Base-by-base conservation (phyloP, 2,113 vertebrate genomes). In the Cyrtonyx montezumae region DNA sequence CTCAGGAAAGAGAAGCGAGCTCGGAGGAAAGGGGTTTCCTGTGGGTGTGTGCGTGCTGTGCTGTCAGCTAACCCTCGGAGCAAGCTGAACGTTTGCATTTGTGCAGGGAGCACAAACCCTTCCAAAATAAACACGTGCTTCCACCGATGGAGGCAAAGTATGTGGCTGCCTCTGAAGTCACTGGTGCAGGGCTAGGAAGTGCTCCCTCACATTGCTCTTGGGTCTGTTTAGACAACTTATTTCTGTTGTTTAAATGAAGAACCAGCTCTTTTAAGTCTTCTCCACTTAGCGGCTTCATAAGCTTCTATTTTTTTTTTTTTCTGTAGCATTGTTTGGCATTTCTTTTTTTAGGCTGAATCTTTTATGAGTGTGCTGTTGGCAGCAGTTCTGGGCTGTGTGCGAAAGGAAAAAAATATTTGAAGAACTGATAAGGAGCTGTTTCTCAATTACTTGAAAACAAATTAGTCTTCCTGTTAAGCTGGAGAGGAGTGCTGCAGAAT, bases 361-460 rank as follows among this genome's bases (percentile, higher is more conserved):
- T 84, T 90, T 48, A 65, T 84, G 92, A 92, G 85, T 86, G 75
- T 22, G 13, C 46, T 6, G 40, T 81, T 81, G 81, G 84, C 91
- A 87, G 28, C 79, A 75, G 58, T 89, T 93, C 30, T 71, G 13
- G 36, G 70, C 90, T 91, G 65, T 56, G 73, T 87, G 77, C 79
- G 85, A 88, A 86, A 93, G 87, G 53, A 56, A 56, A 90, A 68
- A 91, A 90, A 56, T 76, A 85, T 94, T 55, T 2, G 40, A 70
- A 78, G 89, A 68, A 48, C 91, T 85, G 94, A 91, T 94, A 94
- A 91, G 84, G 65, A 94, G 79, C 86, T 90, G 91, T 91, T 95
- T 95, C 91, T 88, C 93, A 94, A 68, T 94, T 96, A 79, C 84
- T 91, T 81, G 83, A 93, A 92, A 96, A 91, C 84, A 96, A 95